Evolutionary conservation across 2,888 invertebrate species (phyloP), one percentile per base, ranked within the genome.

Genomic region (Magallana nippona): DNA sequence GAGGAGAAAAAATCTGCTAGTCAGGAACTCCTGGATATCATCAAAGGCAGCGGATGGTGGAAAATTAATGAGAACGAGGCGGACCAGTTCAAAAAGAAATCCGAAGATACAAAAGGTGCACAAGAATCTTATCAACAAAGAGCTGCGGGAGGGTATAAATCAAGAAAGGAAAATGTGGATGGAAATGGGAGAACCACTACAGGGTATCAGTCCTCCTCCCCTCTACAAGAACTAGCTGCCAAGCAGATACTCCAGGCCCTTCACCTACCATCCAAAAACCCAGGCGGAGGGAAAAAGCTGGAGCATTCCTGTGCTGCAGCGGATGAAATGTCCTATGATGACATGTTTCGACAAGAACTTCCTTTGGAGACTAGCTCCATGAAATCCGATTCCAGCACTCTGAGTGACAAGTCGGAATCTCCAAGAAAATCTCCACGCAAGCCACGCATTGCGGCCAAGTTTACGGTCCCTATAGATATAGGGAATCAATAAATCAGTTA

Each of bases 351-450:
- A 19, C 86, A 88, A 17, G 89, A 89, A 22, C 87, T 89, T 27
- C 92, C 91, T 1, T 78, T 92, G 44, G 92, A 91, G 71, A 91
- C 92, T 8, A 92, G 92, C 85, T 92, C 92, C 5, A 80, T 88
- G 1, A 88, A 88, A 80, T 92, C 92, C 11, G 89, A 90, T 81
- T 86, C 87, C 15, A 90, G 89, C 82, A 84, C 87, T n/a, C 83
- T 84, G 13, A 85, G 84, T 62, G 88, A 88, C 55, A 88, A 86
- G 27, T 87, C 86, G 0, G 83, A 78, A 13, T 90, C 90, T 10
- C 89, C 89, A n/a, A 84, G 62, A 79, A 89, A 87, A 86, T 90
- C 90, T 8, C 91, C 90, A 17, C 85, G 89, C 55, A 90, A 89
- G 85, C 87, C 89, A 71, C 87, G 92, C 55, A 89, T 92, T 82